A percentile compares a stretch with the other conserved stretches of the same genome.
Evolutionary conservation across 1,140 invertebrate genomes (phyloP).

Genomic region (Megalopta genalis): DNA sequence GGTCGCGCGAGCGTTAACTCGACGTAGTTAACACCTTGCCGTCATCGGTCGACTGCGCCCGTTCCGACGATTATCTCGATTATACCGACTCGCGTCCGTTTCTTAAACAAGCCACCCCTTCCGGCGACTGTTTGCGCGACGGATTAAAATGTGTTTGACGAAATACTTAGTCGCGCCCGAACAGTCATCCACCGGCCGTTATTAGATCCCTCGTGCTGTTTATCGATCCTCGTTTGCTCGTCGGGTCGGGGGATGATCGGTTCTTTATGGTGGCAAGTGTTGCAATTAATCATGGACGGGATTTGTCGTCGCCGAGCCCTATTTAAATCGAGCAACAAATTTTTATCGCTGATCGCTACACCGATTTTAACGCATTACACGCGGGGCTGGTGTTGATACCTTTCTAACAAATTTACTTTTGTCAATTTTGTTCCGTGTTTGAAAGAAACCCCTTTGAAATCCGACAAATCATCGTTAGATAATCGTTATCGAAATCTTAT

Average conservation of each 20-base stretch:
- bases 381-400: no score
- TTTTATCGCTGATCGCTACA: no score
- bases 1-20: conserved; percentile 4
- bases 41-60: neutral
- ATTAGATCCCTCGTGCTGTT: conserved; percentile 27
- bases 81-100: conserved; percentile 21
- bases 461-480: no score
- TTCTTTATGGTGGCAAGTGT: neutral
- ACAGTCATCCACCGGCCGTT: conserved; percentile 48
- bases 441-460: no score
- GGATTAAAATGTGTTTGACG: conserved; percentile 76
- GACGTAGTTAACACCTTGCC: conserved; percentile 20
- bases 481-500: no score
- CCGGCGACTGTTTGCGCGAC: conserved; percentile 51
- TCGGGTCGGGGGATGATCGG: neutral
- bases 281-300: neutral
- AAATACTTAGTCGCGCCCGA: conserved; percentile 73
- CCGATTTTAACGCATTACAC: no score
- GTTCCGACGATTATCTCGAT: conserved; percentile 44
- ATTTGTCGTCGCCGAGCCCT: no score
- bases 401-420: no score
- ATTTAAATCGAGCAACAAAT: no score
- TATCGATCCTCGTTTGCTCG: conserved; percentile 5
- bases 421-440: no score
- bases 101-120: conserved; percentile 38